These are phyloP conservation scores for Lottia scabra DNA, from an alignment of 2,888 invertebrate genomes.

Conservation along the genomic window DNA sequence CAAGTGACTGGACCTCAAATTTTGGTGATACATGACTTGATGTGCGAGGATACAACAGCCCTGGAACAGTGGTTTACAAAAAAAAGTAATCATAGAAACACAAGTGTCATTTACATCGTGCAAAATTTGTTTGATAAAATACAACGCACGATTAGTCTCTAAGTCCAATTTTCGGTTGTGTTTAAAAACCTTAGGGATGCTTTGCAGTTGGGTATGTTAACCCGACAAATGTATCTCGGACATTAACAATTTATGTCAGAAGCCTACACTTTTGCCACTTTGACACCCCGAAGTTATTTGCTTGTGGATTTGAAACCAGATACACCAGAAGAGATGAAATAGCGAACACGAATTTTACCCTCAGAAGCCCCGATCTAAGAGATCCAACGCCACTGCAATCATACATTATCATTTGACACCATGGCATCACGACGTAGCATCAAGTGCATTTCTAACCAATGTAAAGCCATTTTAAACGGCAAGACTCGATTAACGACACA, in stretches of 20 bases:
- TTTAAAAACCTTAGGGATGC: conserved; percentile 10
- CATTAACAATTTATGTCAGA: background rate
- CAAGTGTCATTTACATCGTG: conserved; percentile 4
- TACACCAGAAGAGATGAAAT: background rate
- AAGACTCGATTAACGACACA: too few relatives aligned
- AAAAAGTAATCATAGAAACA: conserved; percentile 12
- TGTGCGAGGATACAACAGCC: background rate
- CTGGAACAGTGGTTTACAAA: background rate
- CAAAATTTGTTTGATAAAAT: conserved; percentile 9
- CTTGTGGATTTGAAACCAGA: background rate
- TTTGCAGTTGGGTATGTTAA: background rate
- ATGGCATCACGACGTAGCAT: too few relatives aligned
- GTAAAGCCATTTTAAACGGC: too few relatives aligned
- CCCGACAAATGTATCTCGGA: background rate
- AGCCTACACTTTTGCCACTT: background rate
- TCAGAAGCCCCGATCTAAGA: too few relatives aligned
- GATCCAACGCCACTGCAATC: too few relatives aligned
- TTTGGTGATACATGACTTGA: conserved; percentile 10
- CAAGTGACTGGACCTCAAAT: background rate
- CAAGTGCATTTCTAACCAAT: too few relatives aligned
- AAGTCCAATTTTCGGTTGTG: conserved; percentile 9
- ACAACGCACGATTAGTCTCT: conserved; percentile 7
- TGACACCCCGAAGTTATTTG: background rate
- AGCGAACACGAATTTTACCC: background rate
- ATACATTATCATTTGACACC: too few relatives aligned